Percentiles rank a stretch among this genome's conserved stretches.
Evolutionary conservation across 2,113 vertebrate species (phyloP).

Genomic region (Rhinopomastus cyanomelas): DNA sequence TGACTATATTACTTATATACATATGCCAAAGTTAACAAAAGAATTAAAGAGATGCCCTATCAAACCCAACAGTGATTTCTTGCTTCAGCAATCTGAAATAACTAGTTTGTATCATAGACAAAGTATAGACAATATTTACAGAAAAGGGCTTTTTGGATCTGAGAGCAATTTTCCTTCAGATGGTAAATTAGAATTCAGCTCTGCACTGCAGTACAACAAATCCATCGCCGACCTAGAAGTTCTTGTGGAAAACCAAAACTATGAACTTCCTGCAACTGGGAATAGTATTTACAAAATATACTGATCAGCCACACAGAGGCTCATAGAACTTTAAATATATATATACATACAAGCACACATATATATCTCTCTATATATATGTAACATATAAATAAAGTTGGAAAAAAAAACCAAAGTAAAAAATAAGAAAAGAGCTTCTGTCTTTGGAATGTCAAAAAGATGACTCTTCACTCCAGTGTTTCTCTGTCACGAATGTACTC

Average conservation of each 20-base stretch:
- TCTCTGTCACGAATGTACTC: conserved; percentile 49
- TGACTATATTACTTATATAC: conserved; percentile 74
- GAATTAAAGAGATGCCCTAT: conserved; percentile 64
- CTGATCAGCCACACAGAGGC: conserved; percentile 74
- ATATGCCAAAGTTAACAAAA: conserved; percentile 66
- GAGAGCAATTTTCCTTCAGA: conserved; percentile 59
- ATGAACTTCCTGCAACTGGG: conserved; percentile 32
- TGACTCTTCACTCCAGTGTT: conserved; percentile 62
- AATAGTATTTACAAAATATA: conserved; percentile 80
- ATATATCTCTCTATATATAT: conserved; percentile 70
- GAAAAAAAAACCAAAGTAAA: conserved; percentile 53
- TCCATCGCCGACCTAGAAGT: conserved; percentile 50
- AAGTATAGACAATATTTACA: conserved; percentile 70
- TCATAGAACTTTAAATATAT: conserved; percentile 65
- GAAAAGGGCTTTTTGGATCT: conserved; percentile 29
- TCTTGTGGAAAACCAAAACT: conserved; percentile 43
- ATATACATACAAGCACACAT: conserved; percentile 53
- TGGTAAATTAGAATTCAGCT: conserved; percentile 62
- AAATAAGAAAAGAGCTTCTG: conserved; percentile 45
- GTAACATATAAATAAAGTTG: conserved; percentile 74
- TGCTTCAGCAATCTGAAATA: conserved; percentile 52
- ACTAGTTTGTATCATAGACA: conserved; percentile 50
- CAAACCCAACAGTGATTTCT: conserved; percentile 66
- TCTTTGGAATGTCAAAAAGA: conserved; percentile 78
- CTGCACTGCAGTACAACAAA: conserved; percentile 55